Conservation (phyloP, 1,140 invertebrate species). For the Drosophila mayri region DNA sequence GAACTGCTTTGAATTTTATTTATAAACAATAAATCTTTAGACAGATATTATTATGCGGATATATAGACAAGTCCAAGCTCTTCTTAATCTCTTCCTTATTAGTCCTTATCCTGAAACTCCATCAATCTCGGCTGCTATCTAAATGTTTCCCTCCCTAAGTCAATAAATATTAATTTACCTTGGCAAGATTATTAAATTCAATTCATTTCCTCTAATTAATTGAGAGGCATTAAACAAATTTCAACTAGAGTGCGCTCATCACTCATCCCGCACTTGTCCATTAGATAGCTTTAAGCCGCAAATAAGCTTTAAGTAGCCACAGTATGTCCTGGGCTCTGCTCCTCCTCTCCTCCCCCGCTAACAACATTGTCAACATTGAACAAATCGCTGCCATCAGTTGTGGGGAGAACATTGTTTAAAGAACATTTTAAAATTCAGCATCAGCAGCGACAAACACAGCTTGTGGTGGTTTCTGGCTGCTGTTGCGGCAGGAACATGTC, state of each 20-base stretch:
- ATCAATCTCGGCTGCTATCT: constrained; percentile 3
- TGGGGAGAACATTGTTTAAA: constrained; percentile 68
- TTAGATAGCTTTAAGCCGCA: constrained; percentile 40
- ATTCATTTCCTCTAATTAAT: constrained; percentile 31
- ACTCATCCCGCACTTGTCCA: constrained; percentile 29
- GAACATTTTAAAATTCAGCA: constrained; percentile 81
- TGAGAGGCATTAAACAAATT: constrained; percentile 31
- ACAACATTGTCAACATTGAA: constrained; percentile 62
- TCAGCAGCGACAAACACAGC: constrained; percentile 29
- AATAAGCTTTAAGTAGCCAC: constrained; percentile 45
- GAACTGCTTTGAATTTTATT: neutral
- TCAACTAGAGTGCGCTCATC: constrained; percentile 14
- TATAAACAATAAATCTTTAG: no score
- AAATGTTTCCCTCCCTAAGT: neutral
- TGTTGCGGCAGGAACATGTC: constrained; percentile 38
- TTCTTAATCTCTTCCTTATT: neutral
- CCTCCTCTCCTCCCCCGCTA: neutral
- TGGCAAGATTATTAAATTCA: constrained; percentile 13
- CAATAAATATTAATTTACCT: constrained; percentile 36
- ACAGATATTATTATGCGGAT: no score
- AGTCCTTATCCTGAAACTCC: no score
- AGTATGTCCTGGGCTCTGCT: neutral
- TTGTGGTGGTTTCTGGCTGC: constrained; percentile 21
- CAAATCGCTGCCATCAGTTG: constrained; percentile 78
- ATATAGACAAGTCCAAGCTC: no score